These are phyloP conservation scores for Parnassius mnemosyne DNA, from an alignment of 2,888 invertebrate species.

Conservation along the genomic window DNA sequence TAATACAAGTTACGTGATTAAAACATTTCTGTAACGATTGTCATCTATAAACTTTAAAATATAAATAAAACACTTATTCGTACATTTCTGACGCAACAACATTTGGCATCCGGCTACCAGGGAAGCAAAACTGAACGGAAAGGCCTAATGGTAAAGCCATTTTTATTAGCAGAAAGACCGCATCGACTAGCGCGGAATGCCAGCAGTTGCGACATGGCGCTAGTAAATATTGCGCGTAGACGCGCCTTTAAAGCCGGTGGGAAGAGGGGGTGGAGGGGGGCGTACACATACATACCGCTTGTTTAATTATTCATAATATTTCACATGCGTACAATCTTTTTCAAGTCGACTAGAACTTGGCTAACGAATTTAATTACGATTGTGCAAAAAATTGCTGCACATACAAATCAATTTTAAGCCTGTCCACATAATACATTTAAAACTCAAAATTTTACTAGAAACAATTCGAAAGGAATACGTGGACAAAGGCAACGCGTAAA, in stretches of 20 bases:
- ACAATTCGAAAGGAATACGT: conserved; percentile 15
- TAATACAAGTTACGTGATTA: too few species aligned
- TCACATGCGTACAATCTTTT: not conserved
- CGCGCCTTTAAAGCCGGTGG: conserved; percentile 1
- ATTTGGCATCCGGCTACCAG: not conserved
- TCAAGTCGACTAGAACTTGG: not conserved
- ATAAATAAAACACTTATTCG: too few species aligned
- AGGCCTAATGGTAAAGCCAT: not conserved
- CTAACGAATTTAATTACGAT: not conserved
- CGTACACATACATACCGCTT: not conserved
- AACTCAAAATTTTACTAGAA: conserved; percentile 3
- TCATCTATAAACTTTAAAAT: too few species aligned
- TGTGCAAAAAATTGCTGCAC: too few species aligned
- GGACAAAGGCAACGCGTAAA: conserved; percentile 8
- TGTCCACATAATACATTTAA: not conserved
- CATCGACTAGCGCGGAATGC: not conserved
- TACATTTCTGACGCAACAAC: too few species aligned
- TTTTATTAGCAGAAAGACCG: not conserved
- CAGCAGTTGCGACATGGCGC: conserved; percentile 3
- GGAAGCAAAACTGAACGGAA: not conserved
- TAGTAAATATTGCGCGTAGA: conserved; percentile 5
- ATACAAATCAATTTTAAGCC: too few species aligned
- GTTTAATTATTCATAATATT: conserved; percentile 4
- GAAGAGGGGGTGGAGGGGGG: not conserved
- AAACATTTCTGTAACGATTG: too few species aligned